These are phyloP conservation scores for Scartelaos histophorus DNA, from an alignment of 2,113 vertebrate species.

Conservation along the genomic window DNA sequence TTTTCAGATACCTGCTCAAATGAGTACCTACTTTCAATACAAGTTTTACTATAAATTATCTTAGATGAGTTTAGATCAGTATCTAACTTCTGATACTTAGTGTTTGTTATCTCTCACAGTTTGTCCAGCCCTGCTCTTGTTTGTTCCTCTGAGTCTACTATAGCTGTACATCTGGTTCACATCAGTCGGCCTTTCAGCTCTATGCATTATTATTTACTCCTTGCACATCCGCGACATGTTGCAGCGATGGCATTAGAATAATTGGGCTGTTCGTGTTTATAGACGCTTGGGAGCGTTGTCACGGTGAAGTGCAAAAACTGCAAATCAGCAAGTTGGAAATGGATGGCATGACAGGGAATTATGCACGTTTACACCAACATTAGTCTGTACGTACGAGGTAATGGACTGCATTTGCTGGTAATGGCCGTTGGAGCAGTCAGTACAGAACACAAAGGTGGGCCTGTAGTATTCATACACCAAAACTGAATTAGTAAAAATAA, in stretches of 20 bases:
- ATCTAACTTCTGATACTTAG: neutral
- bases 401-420: neutral
- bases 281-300: constrained; percentile 20
- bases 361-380: constrained; percentile 16
- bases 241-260: constrained; percentile 40
- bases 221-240: constrained; percentile 50
- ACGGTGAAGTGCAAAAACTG: constrained; percentile 41
- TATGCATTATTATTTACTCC: constrained; percentile 48
- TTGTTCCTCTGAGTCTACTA: constrained; percentile 34
- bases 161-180: constrained; percentile 68
- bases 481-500: neutral
- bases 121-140: constrained; percentile 33
- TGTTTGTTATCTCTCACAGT: constrained; percentile 42
- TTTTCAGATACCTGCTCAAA: too few species aligned
- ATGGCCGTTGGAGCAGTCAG: neutral
- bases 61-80: too few species aligned
- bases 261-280: constrained; percentile 42
- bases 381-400: neutral
- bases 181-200: constrained; percentile 59
- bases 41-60: too few species aligned
- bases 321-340: constrained; percentile 5
- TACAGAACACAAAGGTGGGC: neutral
- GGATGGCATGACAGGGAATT: neutral
- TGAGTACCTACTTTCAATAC: too few species aligned
- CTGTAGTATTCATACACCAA: neutral